Conservation (phyloP, 2,113 vertebrate species). For the Onychostoma macrolepis region DNA sequence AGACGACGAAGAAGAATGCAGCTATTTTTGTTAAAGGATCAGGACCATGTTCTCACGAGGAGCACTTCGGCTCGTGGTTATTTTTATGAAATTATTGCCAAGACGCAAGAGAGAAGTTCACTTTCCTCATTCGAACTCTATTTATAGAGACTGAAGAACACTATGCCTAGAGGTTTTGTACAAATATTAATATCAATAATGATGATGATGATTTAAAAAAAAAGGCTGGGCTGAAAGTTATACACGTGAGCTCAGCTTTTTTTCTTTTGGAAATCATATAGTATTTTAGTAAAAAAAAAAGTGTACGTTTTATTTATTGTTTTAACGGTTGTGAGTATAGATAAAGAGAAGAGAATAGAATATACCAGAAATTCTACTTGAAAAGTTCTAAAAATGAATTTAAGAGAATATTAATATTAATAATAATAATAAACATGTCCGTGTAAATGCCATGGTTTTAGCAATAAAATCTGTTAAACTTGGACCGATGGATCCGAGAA, state of each 20-base stretch:
- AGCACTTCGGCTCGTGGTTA: slow-evolving; percentile 69
- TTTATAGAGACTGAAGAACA: slow-evolving; percentile 78
- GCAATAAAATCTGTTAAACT: slow-evolving; percentile 89
- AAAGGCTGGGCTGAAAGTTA: slow-evolving; percentile 81
- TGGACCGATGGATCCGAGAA: slow-evolving; percentile 57
- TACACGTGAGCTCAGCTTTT: slow-evolving; percentile 84
- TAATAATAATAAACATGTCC: slow-evolving; percentile 76
- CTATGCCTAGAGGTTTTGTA: slow-evolving; percentile 83
- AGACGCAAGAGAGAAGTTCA: slow-evolving; percentile 65
- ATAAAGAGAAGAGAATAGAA: slow-evolving; percentile 79
- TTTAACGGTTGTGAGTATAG: slow-evolving; percentile 90
- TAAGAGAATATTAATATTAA: slow-evolving; percentile 36
- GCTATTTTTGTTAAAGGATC: slow-evolving; percentile 77
- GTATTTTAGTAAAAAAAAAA: slow-evolving; percentile 84
- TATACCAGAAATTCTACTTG: slow-evolving; percentile 94
- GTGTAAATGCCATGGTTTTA: slow-evolving; percentile 89
- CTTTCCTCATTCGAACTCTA: slow-evolving; percentile 73
- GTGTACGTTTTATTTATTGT: slow-evolving; percentile 96
- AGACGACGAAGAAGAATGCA: slow-evolving; percentile 77
- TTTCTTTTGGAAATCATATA: slow-evolving; percentile 78
- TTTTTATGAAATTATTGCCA: slow-evolving; percentile 38
- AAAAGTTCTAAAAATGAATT: slow-evolving; percentile 81
- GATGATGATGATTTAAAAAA: slow-evolving; percentile 49
- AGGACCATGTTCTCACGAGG: slow-evolving; percentile 83
- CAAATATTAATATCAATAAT: slow-evolving; percentile 81